These are phyloP conservation scores for Dolomedes plantarius DNA, from an alignment of 2,888 invertebrate genomes.

Conservation along the genomic window DNA sequence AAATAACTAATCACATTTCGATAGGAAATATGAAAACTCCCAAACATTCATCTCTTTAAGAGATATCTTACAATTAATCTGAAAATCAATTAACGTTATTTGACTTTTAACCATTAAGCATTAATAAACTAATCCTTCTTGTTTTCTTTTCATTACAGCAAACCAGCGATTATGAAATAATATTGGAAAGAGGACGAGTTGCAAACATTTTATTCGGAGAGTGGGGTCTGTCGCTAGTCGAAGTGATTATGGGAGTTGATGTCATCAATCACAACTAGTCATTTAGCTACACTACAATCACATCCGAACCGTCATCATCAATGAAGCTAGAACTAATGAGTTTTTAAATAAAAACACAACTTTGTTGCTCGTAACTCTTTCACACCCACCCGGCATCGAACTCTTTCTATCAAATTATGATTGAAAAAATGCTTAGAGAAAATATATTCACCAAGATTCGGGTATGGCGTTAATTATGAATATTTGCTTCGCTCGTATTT, in stretches of 20 bases:
- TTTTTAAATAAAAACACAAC: conserved; percentile 52
- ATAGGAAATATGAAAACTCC: no score
- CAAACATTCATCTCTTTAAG: no score
- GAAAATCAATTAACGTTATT: no score
- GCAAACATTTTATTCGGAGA: not conserved
- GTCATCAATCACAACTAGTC: conserved; percentile 48
- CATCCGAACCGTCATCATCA: conserved; percentile 43
- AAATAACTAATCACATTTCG: no score
- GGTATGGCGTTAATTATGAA: not conserved
- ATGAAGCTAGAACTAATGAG: conserved; percentile 48
- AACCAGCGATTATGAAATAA: not conserved
- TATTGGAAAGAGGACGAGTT: not conserved
- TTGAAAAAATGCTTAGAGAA: not conserved
- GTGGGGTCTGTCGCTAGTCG: not conserved
- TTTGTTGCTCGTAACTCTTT: not conserved
- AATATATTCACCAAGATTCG: not conserved
- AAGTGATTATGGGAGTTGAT: not conserved
- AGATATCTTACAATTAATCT: no score
- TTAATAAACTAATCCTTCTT: no score
- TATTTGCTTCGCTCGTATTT: not conserved
- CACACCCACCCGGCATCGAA: not conserved
- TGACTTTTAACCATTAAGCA: no score
- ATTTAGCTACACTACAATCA: conserved; percentile 28
- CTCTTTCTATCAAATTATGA: not conserved
- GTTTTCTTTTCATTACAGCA: no score